phyloP scores from a whole-genome alignment of 2,113 vertebrate genomes.

The Tenrec ecaudatus region DNA sequence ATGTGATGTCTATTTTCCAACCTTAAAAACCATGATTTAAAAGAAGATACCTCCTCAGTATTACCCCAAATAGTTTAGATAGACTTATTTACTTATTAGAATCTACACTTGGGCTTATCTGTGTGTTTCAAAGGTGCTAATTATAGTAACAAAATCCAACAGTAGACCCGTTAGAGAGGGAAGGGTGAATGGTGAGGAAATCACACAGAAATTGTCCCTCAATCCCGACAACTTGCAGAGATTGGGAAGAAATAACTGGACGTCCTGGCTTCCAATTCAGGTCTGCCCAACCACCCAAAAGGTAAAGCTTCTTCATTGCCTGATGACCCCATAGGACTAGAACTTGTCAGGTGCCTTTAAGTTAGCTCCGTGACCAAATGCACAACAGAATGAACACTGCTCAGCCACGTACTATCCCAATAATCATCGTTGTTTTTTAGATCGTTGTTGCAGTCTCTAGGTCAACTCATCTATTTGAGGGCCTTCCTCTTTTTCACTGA shows the following conservation, averaged over 20 bases:
- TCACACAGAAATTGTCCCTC: neutral
- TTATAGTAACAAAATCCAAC: neutral
- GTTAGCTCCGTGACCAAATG: neutral
- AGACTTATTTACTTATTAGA: neutral
- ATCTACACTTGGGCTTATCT: neutral
- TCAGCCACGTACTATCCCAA: neutral
- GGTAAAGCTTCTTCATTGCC: neutral
- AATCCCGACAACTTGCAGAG: neutral
- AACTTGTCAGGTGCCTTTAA: neutral
- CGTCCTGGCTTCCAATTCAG: neutral
- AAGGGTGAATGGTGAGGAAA: neutral
- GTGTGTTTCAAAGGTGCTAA: neutral
- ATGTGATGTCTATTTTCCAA: neutral
- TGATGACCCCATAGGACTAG: neutral
- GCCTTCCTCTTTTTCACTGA: neutral
- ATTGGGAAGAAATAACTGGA: neutral
- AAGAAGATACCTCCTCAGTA: neutral
- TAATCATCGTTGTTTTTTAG: neutral
- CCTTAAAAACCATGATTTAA: neutral
- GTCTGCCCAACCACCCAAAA: neutral
- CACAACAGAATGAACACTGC: no score
- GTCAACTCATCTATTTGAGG: neutral
- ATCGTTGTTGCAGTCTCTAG: neutral
- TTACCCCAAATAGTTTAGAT: neutral
- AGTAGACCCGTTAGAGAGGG: neutral